These are phyloP conservation scores for Hyperoodon ampullatus DNA, from an alignment of 2,113 vertebrate species.

Conservation along the genomic window DNA sequence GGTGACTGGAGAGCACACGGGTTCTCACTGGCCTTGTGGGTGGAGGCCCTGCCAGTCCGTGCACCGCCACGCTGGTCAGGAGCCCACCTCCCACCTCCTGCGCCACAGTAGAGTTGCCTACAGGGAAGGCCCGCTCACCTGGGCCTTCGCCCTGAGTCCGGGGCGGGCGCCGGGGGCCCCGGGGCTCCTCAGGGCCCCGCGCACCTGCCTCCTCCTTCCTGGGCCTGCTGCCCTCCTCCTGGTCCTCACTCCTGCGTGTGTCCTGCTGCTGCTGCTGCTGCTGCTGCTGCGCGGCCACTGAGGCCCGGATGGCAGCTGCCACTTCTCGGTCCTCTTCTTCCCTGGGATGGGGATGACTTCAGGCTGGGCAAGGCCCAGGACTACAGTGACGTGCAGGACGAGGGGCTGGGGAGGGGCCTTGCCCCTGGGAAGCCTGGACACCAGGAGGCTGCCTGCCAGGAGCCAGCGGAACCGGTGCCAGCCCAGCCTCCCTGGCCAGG, in stretches of 20 bases:
- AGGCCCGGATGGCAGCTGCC: slow-evolving; percentile 93
- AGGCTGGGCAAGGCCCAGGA: neutral
- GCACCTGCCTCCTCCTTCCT: slow-evolving; percentile 86
- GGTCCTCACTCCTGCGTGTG: slow-evolving; percentile 86
- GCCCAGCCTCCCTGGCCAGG: neutral
- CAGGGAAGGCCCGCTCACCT: slow-evolving; percentile 82
- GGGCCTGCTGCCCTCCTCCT: slow-evolving; percentile 81
- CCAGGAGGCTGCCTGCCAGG: neutral
- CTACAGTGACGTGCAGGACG: fast-evolving
- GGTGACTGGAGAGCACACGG: too few relatives aligned
- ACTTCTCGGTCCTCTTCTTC: slow-evolving; percentile 96
- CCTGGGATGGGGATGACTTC: slow-evolving; percentile 81
- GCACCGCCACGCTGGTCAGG: neutral
- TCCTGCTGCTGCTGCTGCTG: slow-evolving; percentile 89
- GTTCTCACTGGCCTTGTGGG: neutral
- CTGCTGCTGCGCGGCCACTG: slow-evolving; percentile 87
- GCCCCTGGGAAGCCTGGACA: neutral
- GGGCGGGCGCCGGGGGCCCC: slow-evolving; percentile 74
- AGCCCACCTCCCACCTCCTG: neutral
- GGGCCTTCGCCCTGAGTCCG: slow-evolving; percentile 84
- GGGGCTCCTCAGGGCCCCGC: slow-evolving; percentile 80
- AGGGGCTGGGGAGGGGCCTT: neutral
- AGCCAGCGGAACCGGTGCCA: neutral
- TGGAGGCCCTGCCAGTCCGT: neutral
- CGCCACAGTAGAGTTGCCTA: neutral